These are phyloP conservation scores for Mimachlamys varia DNA, from an alignment of 2,888 invertebrate genomes.

Conservation along the genomic window DNA sequence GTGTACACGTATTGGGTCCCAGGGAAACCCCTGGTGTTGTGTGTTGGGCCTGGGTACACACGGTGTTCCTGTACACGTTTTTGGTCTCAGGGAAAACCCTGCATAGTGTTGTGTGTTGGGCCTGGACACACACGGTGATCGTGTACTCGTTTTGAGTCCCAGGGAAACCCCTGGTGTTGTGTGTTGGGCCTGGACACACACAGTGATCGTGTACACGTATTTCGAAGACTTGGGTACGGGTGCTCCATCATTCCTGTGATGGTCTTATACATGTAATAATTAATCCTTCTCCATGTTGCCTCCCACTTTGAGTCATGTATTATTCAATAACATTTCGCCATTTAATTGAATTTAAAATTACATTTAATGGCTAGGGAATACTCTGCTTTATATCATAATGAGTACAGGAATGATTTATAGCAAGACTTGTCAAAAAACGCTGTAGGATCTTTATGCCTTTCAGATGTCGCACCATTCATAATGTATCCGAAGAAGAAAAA, in stretches of 20 bases:
- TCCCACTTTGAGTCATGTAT: constrained; percentile 8
- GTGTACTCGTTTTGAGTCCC: too few relatives aligned
- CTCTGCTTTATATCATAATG: constrained; percentile 23
- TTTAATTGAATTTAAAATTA: constrained; percentile 22
- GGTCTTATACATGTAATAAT: not conserved
- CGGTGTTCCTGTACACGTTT: too few relatives aligned
- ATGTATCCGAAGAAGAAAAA: not conserved
- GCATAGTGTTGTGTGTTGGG: too few relatives aligned
- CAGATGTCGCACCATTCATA: constrained; percentile 14
- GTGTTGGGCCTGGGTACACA: too few relatives aligned
- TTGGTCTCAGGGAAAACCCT: too few relatives aligned
- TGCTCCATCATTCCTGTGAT: not conserved
- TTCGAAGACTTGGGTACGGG: not conserved
- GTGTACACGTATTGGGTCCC: too few relatives aligned
- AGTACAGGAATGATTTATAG: constrained; percentile 14
- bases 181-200: too few relatives aligned
- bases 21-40: too few relatives aligned
- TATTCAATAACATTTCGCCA: not conserved
- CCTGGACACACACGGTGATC: too few relatives aligned
- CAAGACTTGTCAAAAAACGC: constrained; percentile 18
- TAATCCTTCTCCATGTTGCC: not conserved
- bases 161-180: too few relatives aligned
- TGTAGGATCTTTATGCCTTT: constrained; percentile 18
- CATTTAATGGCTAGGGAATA: constrained; percentile 28
- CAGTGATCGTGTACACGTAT: too few relatives aligned